Evolutionary conservation across 2,888 invertebrate species (phyloP), one percentile per base, ranked within the genome.

Genomic region (Temnothorax unifasciatus): DNA sequence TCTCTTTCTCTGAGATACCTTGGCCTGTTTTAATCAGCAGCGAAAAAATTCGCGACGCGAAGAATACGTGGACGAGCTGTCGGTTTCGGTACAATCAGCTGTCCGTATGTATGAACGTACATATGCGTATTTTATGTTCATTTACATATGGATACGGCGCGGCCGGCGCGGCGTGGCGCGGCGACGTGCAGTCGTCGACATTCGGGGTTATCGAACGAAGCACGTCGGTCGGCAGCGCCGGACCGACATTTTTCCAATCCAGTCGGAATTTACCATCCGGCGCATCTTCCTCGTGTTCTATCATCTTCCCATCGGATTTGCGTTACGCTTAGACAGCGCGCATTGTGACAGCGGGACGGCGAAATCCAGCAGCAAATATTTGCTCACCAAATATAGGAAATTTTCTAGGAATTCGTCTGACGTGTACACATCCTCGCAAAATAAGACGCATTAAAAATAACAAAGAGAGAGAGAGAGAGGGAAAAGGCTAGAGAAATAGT

Each of bases 241-340:
- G 77, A 86, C 86, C 83, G 89, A 91, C 87, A 86, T 90, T 89
- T 89, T 90, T 91, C 91, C 88, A 91, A 91, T 88, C 66, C 87
- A 41, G 57, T 63, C 76, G 87, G 84, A 89, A 90, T 90, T 89
- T 87, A 77, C 84, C 84, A 85, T 74, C 68, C 75, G 85, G 63
- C 69, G 83, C 75, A 75, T 90, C 87, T 89, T 89, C 57, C 54
- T 61, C 34, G 25, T 25, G 76, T 79, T 81, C 59, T 84, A 77
- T 76, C 82, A 57, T 88, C 88, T 86, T 83, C 83, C 83, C 89
- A 82, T 86, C 85, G 57, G 79, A 75, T 21, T 73, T 68, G 52
- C 73, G 79, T 79, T 79, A 68, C 41, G 63, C 66, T 76, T 63
- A 25, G 75, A 81, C 74, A 81, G 79, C 59, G 57, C 68, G 15